A percentile compares a stretch with the other conserved stretches of the same genome.
Evolutionary conservation across 2,888 invertebrate species (phyloP).

Genomic region (Drosophila percnosoma): DNA sequence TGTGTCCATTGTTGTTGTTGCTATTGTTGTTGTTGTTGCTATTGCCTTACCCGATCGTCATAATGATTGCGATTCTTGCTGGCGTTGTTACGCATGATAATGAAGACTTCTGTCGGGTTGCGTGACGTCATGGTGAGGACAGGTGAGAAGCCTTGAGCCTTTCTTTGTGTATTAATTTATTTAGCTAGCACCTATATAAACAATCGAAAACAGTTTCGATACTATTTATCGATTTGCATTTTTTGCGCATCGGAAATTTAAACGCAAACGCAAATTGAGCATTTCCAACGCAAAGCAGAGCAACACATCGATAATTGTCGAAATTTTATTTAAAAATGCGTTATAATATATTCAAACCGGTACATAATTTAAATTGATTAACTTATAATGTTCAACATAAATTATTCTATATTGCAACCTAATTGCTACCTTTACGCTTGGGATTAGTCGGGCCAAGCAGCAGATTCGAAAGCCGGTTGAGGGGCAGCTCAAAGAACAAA

Average conservation of each 20-base stretch:
- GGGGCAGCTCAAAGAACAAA: slow-evolving; percentile 50
- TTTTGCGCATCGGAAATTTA: not conserved
- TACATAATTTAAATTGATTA: not conserved
- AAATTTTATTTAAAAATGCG: not conserved
- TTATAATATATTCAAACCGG: not conserved
- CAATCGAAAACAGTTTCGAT: slow-evolving; percentile 9
- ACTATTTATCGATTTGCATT: not conserved
- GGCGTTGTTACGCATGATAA: slow-evolving; percentile 98
- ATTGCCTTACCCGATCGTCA: slow-evolving; percentile 87
- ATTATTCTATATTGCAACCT: not conserved
- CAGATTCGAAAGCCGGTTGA: slow-evolving; percentile 29
- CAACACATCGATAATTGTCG: not conserved
- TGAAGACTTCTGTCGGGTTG: slow-evolving; percentile 95
- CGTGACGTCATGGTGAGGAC: slow-evolving; percentile 89
- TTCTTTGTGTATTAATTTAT: slow-evolving; percentile 10
- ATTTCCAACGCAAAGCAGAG: not conserved
- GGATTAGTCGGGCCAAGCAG: not conserved
- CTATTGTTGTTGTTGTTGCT: slow-evolving; percentile 31
- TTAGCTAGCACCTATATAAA: slow-evolving; percentile 16
- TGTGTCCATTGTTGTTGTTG: slow-evolving; percentile 32
- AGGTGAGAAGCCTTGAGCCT: not conserved
- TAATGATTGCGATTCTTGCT: slow-evolving; percentile 96
- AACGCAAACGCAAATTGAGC: slow-evolving; percentile 14
- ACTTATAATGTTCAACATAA: not conserved
- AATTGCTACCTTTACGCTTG: slow-evolving; percentile 8